Base-by-base conservation (phyloP, 2,888 invertebrate genomes). In the Plebejus argus region DNA sequence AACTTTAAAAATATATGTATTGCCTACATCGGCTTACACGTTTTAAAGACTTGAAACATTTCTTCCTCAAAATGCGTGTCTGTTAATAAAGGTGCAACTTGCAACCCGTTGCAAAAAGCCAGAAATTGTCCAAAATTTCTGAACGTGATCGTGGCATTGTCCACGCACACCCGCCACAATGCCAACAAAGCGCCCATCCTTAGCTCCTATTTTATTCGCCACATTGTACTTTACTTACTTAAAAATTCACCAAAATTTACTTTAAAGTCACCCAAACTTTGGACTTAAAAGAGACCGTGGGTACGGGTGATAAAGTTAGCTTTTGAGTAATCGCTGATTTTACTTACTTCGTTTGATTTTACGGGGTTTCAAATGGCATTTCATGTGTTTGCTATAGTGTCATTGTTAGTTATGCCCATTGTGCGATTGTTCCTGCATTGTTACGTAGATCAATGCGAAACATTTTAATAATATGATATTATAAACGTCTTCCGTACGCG, bases 381-480 rank as follows among this genome's bases (percentile, higher is more conserved):
- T 93, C 91, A 87, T 88, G 90, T 94, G 93, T 94, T 94, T 93
- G 93, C 89, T 86, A 87, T 90, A 91, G 89, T 91, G 92, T 93
- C 93, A 94, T 94, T 93, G 94, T 94, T 93, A 92, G 89, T 87
- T 91, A 92, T 85, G 91, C 92, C 90, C 86, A 92, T 94, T 93
- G 93, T 94, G 83, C 81, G 82, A 91, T 93, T 94, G 93, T 93
- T 92, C 89, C 85, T 81, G 80, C 83, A 86, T 91, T 91, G 93
- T 92, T 87, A 85, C 78, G 81, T 82, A 85, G 87, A 92, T 93
- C 92, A 91, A 93, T 93, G 92, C 86, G 92, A 93, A 93, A 93
- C 93, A 93, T 93, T 93, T 93, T 94, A 94, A 94, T 94, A 93
- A 93, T 91, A 90, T 91, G 90, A 92, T 93, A 93, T 93, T 93